phyloP scores from a whole-genome alignment of 2,888 invertebrate species.

The Zhengitettix transpicula region DNA sequence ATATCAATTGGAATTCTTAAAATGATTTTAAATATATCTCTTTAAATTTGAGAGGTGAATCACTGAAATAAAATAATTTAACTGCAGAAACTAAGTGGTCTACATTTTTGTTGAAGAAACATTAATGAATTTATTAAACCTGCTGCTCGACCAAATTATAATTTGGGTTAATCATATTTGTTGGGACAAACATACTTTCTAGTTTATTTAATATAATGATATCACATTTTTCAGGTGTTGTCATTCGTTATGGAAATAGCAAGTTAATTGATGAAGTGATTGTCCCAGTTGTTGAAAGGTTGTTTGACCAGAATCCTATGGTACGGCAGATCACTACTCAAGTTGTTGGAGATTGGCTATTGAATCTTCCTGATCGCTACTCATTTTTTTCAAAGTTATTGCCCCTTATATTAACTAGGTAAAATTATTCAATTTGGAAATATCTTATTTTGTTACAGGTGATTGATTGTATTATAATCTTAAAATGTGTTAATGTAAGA shows the following conservation, averaged over 20 bases:
- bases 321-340: constrained; percentile 61
- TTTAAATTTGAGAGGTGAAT: too few relatives aligned
- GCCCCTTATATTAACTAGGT: constrained; percentile 71
- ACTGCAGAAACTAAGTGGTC: too few relatives aligned
- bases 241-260: constrained; percentile 49
- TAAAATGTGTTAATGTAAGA: too few relatives aligned
- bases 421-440: neutral
- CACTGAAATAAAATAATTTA: too few relatives aligned
- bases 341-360: constrained; percentile 62
- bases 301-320: constrained; percentile 68
- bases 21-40: too few relatives aligned
- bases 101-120: too few relatives aligned
- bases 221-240: constrained; percentile 23
- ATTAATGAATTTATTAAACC: too few relatives aligned
- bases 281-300: constrained; percentile 64
- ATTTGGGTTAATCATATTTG: too few relatives aligned
- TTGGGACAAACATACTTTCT: too few relatives aligned
- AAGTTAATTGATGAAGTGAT: constrained; percentile 56
- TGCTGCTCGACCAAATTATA: too few relatives aligned
- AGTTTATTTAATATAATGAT: constrained; percentile 3
- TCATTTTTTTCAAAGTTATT: constrained; percentile 76
- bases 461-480: too few relatives aligned
- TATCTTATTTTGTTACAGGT: neutral
- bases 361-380: constrained; percentile 67
- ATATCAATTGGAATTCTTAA: too few relatives aligned